Evolutionary conservation across 2,888 invertebrate genomes (phyloP), one percentile per base, ranked within the genome.

Genomic region (Gisinianus flammeolus): DNA sequence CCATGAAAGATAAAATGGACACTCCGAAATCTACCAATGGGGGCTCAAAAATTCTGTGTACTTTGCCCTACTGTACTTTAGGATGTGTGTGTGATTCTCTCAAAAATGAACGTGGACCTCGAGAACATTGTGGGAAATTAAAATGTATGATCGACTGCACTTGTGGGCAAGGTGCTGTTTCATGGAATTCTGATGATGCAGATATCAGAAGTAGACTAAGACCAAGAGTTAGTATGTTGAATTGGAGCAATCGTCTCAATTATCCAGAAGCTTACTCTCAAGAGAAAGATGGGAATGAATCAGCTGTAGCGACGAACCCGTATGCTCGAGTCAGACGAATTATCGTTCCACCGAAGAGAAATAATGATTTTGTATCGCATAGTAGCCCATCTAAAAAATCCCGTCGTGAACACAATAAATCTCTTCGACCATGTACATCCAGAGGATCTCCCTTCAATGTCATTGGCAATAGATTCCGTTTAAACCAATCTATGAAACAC

Each of bases 91-190:
- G 83, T 64, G 74, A 77, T 10, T 81, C 81, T 0, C 5, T 62
- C 2, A 62, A 62, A 26, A 62, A 16, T 62, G 71, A 71, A 28
- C 31, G 52, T 19, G 77, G 71, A 33, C 24, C 52, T 10, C 71
- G 71, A 31, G 35, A 24, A 16, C 82, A 82, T 54, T 84, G 84
- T 75, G 82, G 81, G 5, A 81, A 82, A 66, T 79, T 81, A 3
- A 81, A 76, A 30, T 84, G 84, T 62, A 81, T 84, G 77, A 80
- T 84, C 44, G 84, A 83, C 10, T 84, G 84, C 52, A 81, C 69
- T 52, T 84, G 84, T 75, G 77, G 76, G 16, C 77, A 78, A 52
- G 33, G 35, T 12, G 64, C 64, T 22, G 10, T 4, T 5, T 54
- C 56, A 4, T 76, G 68, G 76, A 52, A 10, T 58, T 69, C 30